These are phyloP conservation scores for Sebastes trivittatus DNA, from an alignment of 2,797 vertebrate genomes.

Conservation along the genomic window DNA sequence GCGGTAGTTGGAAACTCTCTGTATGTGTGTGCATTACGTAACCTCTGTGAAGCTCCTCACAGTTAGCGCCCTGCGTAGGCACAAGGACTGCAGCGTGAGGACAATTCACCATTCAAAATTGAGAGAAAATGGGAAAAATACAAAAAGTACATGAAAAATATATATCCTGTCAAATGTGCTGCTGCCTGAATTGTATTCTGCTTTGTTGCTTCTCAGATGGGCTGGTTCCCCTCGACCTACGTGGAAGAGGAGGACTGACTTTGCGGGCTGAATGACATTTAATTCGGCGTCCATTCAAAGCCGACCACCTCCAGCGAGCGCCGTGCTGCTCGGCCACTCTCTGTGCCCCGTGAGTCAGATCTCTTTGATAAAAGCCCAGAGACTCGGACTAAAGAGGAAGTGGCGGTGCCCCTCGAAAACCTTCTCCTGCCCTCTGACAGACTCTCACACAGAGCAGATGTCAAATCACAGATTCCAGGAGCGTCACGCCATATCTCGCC, in stretches of 20 bases:
- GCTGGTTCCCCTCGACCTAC: conserved; percentile 95
- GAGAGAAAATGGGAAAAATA: background rate
- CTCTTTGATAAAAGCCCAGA: conserved; percentile 55
- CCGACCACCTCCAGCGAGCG: conserved; percentile 7
- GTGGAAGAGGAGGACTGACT: conserved; percentile 92
- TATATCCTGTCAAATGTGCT: background rate
- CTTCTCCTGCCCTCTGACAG: conserved; percentile 53
- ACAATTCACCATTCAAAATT: background rate
- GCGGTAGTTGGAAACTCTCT: background rate
- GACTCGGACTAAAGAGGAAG: conserved; percentile 38
- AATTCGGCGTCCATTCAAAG: conserved; percentile 7
- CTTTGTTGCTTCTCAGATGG: conserved; percentile 82
- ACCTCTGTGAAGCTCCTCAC: background rate
- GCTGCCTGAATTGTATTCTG: background rate
- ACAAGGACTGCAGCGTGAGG: background rate
- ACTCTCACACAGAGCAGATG: conserved; percentile 49
- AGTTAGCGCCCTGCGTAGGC: background rate
- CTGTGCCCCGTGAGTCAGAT: conserved; percentile 31
- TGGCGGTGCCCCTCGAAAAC: conserved; percentile 35
- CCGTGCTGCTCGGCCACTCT: conserved; percentile 24
- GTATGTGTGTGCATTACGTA: background rate
- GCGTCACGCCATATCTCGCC: conserved; percentile 36
- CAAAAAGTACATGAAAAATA: background rate
- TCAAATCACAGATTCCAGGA: conserved; percentile 63
- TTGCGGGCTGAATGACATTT: background rate